phyloP scores from a whole-genome alignment of 92 coral and sea anemone genomes.

The Hydrozoanthus gracilis region DNA sequence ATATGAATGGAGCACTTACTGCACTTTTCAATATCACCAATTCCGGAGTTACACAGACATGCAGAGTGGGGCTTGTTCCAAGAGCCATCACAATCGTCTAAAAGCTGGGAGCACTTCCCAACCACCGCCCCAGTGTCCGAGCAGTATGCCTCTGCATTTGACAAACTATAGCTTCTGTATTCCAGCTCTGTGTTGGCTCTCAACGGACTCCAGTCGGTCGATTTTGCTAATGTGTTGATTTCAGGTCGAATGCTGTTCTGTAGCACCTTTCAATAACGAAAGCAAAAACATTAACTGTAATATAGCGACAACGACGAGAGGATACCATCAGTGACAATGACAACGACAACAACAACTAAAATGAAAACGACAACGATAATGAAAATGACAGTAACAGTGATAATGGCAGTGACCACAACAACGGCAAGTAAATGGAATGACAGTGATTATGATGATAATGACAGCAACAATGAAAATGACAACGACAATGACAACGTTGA shows the following conservation, averaged over 20 bases:
- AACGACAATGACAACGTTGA: no score
- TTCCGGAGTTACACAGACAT: slow-evolving; percentile 80
- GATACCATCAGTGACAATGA: no score
- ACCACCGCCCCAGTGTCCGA: slow-evolving; percentile 87
- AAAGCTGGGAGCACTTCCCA: slow-evolving; percentile 75
- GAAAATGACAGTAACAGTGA: no score
- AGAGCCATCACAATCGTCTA: slow-evolving; percentile 78
- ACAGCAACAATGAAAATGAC: no score
- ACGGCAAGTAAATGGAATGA: no score
- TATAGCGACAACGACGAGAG: no score
- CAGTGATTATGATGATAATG: no score
- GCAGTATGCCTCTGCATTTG: slow-evolving; percentile 88
- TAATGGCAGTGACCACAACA: no score
- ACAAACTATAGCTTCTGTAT: slow-evolving; percentile 61
- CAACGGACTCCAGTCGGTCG: slow-evolving; percentile 62
- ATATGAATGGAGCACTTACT: slow-evolving; percentile 65
- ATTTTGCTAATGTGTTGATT: slow-evolving; percentile 60
- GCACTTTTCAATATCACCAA: slow-evolving; percentile 88
- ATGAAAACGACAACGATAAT: no score
- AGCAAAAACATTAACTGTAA: background rate
- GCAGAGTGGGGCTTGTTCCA: slow-evolving; percentile 45
- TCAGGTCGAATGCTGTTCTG: slow-evolving; percentile 68
- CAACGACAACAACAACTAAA: no score
- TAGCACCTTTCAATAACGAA: slow-evolving; percentile 53
- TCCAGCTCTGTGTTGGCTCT: slow-evolving; percentile 70